Conservation (phyloP, 2,797 vertebrate species). For the Podargus strigoides region DNA sequence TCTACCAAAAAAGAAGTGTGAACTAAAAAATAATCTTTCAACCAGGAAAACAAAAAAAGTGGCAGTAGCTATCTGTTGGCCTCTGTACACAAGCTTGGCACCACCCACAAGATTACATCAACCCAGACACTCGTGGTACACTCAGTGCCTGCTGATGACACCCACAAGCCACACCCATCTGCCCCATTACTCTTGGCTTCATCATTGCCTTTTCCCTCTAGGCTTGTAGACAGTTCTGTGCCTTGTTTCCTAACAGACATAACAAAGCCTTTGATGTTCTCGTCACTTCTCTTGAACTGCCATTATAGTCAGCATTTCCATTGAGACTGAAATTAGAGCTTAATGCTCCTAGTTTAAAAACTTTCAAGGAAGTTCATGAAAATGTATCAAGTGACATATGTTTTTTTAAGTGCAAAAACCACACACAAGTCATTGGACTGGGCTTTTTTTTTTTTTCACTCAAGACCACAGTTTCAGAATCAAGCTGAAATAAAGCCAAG, state of each 20-base stretch:
- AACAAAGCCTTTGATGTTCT: constrained; percentile 65
- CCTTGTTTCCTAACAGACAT: constrained; percentile 59
- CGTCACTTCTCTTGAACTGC: constrained; percentile 48
- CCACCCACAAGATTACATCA: neutral
- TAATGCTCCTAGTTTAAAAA: constrained; percentile 21
- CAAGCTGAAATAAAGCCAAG: neutral
- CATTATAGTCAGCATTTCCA: constrained; percentile 64
- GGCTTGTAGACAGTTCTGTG: constrained; percentile 45
- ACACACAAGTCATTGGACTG: neutral
- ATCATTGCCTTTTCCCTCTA: constrained; percentile 25
- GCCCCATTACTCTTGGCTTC: constrained; percentile 28
- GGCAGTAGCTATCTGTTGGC: neutral
- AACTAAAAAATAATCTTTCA: neutral
- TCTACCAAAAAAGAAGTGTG: neutral
- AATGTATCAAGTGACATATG: neutral
- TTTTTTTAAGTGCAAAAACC: constrained; percentile 11
- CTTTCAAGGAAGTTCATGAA: constrained; percentile 41
- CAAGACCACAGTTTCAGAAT: neutral
- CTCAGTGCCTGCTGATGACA: neutral
- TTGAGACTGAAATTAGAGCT: constrained; percentile 51
- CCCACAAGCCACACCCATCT: constrained; percentile 22
- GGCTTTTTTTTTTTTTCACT: neutral
- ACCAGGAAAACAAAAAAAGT: neutral
- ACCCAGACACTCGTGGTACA: neutral
- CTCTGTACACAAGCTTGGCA: neutral